Conservation (phyloP, 2,113 vertebrate species). For the Bungarus multicinctus region DNA sequence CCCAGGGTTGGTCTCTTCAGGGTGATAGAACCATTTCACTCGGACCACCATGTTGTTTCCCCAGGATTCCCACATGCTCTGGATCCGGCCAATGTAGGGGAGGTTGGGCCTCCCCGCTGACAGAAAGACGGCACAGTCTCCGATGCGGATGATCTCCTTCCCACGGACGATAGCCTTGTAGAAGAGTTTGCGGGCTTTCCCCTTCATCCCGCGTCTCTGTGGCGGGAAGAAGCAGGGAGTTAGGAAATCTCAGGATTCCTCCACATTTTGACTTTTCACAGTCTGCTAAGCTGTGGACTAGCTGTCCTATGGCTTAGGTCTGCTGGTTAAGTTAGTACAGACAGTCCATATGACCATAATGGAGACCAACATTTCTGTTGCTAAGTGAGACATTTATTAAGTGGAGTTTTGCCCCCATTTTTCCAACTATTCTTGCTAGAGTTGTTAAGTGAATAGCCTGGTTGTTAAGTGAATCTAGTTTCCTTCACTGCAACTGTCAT, state of each 20-base stretch:
- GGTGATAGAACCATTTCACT: conserved; percentile 99
- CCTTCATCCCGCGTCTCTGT: conserved; percentile 97
- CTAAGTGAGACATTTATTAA: no score
- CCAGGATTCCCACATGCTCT: conserved; percentile 99
- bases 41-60: conserved; percentile 99
- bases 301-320: background rate
- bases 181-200: conserved; percentile 97
- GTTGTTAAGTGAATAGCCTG: no score
- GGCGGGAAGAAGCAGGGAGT: background rate
- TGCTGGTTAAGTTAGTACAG: background rate
- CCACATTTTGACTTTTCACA: background rate
- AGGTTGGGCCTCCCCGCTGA: conserved; percentile 95
- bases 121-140: conserved; percentile 95
- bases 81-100: conserved; percentile 96
- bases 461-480: no score
- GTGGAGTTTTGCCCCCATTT: no score
- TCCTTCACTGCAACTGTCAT: no score
- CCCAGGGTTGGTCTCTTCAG: conserved; percentile 95
- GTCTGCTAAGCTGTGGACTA: background rate
- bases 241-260: background rate
- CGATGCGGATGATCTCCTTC: conserved; percentile 95
- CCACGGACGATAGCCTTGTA: conserved; percentile 97
- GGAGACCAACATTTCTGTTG: no score
- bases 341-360: background rate
- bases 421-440: no score